Base-by-base conservation (phyloP, 2,888 invertebrate genomes). In the Lepetodrilus schrolli region DNA sequence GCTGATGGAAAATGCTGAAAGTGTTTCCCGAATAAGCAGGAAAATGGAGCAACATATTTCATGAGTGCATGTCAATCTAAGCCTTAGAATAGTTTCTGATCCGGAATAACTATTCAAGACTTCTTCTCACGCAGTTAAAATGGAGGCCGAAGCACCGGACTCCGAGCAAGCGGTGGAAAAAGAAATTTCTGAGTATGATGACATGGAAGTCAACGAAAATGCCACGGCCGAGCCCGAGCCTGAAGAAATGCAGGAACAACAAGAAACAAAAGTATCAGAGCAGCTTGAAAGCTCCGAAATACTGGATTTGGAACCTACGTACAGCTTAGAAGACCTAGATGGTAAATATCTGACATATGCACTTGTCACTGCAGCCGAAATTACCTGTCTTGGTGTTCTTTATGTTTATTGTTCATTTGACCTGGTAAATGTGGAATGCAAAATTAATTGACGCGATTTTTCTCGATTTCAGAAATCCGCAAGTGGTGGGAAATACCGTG, bases 401-500 rank as follows among this genome's bases (percentile, higher is more conserved):
- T 4, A 30, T 58, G 58, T 58, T 30, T 58, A 58, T 34, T 30
- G 66, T 34, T 7, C 7, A 4, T 36, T 23, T 50, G 49, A 70
- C 49, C 21, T 70, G 47, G n/a, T n/a, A n/a, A n/a, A n/a, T n/a
- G n/a, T n/a, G n/a, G 26, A 70, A 70, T 8, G 17, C 17, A n/a
- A 70, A 21, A 23, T 43, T 43, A 17, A 43, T 43, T 43, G 43
- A 43, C 43, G 4, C 17, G 43, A 17, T 43, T 43, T 17, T 43
- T 68, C 70, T 72, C 70, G 66, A 70, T 85, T 86, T 36, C 86
- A 89, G 89, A 86, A 65, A 78, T 90, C 21, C 86, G 86, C 48
- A 82, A 84, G 17, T 88, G 86, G 85, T 97, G 97, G 97, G 97
- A 98, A 95, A 96, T 98, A 92, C 97, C 98, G 93, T 96, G 96